Base-by-base conservation (phyloP, 2,797 vertebrate species). In the Anableps anableps region DNA sequence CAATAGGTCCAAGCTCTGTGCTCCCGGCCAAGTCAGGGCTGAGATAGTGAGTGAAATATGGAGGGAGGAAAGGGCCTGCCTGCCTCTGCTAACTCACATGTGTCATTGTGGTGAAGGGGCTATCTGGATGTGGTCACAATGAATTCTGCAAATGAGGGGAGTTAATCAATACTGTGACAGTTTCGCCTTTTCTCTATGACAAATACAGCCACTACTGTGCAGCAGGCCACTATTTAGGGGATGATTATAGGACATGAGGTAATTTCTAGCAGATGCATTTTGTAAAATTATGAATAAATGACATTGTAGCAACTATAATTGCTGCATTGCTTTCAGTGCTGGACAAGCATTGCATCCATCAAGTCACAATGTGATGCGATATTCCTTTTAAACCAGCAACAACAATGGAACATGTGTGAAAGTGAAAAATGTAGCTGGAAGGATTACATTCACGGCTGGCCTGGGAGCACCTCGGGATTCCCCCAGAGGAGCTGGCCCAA, bases 21-120 rank as follows among this genome's bases (percentile, higher is more conserved):
- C 76, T 77, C 51, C 23, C 14, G 38, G 89, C 89, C 90, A 88
- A 87, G 82, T 71, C 64, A 19, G 50, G 80, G 89, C 89, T 80
- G 38, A 90, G 93, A 93, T 89, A 94, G 83, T 78, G 93, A 93
- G 87, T 92, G 88, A 95, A 94, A 93, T 91, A 93, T 91, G 74
- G 82, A 60, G 79, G 83, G 60, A 83, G 91, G 90, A 85, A 85
- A 70, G 80, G 81, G 80, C 71, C 76, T 31, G 88, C 77, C 80
- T 75, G 76, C 77, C 81, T 89, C 85, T 86, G 89, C 86, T 85
- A 92, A 87, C 62, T 88, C 73, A 76, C 89, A 90, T 77, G 83
- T 85, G 51, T 90, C 80, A 78, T 72, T 83, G 73, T 79, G 82
- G 79, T 66, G 74, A 92, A 86, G 17, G 79, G 75, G 48, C 70